Base-by-base conservation (phyloP, 2,113 vertebrate species). In the Paralichthys olivaceus region DNA sequence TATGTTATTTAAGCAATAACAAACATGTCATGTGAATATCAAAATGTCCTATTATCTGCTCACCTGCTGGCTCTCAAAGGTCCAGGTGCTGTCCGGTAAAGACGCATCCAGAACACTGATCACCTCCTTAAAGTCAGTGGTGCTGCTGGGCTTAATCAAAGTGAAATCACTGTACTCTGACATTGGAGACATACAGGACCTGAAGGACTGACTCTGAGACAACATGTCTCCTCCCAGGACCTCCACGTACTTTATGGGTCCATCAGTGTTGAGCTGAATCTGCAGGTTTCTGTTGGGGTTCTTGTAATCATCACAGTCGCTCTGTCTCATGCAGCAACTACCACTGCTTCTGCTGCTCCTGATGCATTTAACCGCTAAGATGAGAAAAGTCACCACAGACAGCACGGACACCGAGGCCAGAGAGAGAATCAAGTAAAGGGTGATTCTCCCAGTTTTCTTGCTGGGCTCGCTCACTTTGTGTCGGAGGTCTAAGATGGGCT, bases 201-300 rank as follows among this genome's bases (percentile, higher is more conserved):
- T 88, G 90, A 96, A 96, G 73, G 94, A 93, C 67, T 95, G 95
- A 84, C 94, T 95, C 68, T 94, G 95, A 6, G 96, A 92, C 82
- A 95, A 92, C 19, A 96, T 90, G 81, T 96, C 95, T 72, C 93
- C 92, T 82, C 96, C 91, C 12, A 95, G 95, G 86, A 97, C 96
- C 85, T 97, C 96, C 94, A 97, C 95, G 88, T 97, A 97, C 86
- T 96, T 96, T 34, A 96, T 94, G 1, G 96, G 96, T 73, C 96
- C 96, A 0, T 96, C 96, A 5, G 95, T 92, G 87, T 94, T 96
- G 79, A 96, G 88, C 80, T 91, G 90, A 53, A 91, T 91, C 77
- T 97, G 96, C 13, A 97, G 90, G 83, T 95, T 97, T 79, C 95
- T 96, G 85, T 94, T 95, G 75, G 95, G 94, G 64, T 95, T 95